These are phyloP conservation scores for Silurus glanis DNA, from an alignment of 2,113 vertebrate species.

Conservation along the genomic window DNA sequence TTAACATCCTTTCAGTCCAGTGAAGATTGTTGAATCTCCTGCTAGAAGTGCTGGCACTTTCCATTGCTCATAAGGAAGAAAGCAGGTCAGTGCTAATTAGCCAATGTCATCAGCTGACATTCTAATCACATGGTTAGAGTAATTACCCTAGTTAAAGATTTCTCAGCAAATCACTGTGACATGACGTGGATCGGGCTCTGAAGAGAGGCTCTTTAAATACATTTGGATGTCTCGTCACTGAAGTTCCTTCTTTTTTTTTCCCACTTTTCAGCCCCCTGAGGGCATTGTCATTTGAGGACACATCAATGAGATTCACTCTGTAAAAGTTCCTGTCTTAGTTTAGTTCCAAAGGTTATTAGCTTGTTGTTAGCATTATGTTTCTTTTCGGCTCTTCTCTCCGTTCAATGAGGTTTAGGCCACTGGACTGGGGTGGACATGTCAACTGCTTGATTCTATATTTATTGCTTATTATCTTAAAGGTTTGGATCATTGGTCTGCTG, in stretches of 20 bases:
- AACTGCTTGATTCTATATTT: background rate
- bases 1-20: slow-evolving; percentile 48
- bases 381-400: background rate
- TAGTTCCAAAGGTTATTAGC: slow-evolving; percentile 33
- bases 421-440: background rate
- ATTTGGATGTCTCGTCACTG: slow-evolving; percentile 47
- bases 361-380: background rate
- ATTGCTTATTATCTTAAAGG: background rate
- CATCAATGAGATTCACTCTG: slow-evolving; percentile 9
- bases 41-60: slow-evolving; percentile 48
- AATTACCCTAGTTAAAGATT: slow-evolving; percentile 72
- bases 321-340: slow-evolving; percentile 21
- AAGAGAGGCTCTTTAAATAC: slow-evolving; percentile 64
- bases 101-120: slow-evolving; percentile 73
- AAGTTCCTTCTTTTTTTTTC: slow-evolving; percentile 28
- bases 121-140: slow-evolving; percentile 74
- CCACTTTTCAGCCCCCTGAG: slow-evolving; percentile 53
- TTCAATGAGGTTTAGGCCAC: background rate
- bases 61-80: slow-evolving; percentile 59
- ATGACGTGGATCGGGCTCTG: slow-evolving; percentile 55
- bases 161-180: slow-evolving; percentile 60
- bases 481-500: background rate
- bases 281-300: slow-evolving; percentile 53
- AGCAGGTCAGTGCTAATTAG: slow-evolving; percentile 73
- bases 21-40: slow-evolving; percentile 27